Conservation (phyloP, 2,797 vertebrate genomes). For the Cyprinodon diabolis region DNA sequence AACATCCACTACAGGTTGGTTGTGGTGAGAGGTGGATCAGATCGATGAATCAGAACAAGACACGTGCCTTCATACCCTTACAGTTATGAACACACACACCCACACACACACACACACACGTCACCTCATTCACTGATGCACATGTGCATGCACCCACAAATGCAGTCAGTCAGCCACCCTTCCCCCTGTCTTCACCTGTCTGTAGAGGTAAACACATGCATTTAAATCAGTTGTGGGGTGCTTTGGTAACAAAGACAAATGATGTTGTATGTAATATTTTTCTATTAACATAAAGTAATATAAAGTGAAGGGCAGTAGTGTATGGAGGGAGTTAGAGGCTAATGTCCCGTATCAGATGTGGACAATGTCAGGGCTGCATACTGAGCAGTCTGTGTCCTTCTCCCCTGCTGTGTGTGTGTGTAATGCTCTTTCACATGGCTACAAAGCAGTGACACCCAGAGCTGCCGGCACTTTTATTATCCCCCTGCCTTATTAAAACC, state of each 20-base stretch:
- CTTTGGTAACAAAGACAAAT: constrained; percentile 99
- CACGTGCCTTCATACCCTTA: constrained; percentile 41
- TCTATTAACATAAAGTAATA: constrained; percentile 99
- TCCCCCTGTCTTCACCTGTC: constrained; percentile 84
- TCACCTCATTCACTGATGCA: constrained; percentile 32
- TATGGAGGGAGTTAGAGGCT: constrained; percentile 99
- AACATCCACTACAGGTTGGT: constrained; percentile 35
- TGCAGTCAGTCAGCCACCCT: constrained; percentile 67
- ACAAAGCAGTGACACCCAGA: constrained; percentile 91
- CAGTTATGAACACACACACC: constrained; percentile 36
- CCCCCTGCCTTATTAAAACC: constrained; percentile 96
- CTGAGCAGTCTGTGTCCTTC: constrained; percentile 99
- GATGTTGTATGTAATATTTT: constrained; percentile 99
- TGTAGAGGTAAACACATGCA: constrained; percentile 98
- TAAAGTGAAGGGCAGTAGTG: constrained; percentile 99
- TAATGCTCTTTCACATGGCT: constrained; percentile 61
- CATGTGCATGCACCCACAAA: constrained; percentile 6
- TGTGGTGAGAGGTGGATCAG: constrained; percentile 62
- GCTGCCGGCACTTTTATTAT: constrained; percentile 91
- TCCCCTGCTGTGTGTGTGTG: constrained; percentile 81
- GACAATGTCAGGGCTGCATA: constrained; percentile 99
- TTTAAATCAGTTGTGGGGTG: constrained; percentile 95
- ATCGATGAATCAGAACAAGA: constrained; percentile 82
- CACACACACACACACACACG: constrained; percentile 14
- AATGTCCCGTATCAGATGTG: constrained; percentile 99